Conservation (phyloP, 2,888 invertebrate genomes). For the Drosophila cyrtoloma region DNA sequence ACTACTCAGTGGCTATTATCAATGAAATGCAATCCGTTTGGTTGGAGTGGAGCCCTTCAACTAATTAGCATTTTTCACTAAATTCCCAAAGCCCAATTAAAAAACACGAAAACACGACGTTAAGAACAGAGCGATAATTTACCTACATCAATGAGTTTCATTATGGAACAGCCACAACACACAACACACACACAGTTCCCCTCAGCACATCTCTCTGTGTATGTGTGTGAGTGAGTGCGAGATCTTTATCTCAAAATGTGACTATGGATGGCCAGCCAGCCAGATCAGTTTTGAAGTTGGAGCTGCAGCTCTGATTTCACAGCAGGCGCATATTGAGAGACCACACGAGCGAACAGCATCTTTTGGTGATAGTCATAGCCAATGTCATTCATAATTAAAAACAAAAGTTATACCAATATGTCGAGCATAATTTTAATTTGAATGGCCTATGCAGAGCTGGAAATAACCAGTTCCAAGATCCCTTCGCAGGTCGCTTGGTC, state of each 20-base stretch:
- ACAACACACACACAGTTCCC: constrained; percentile 24
- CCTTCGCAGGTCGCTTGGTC: constrained; percentile 34
- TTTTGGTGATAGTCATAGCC: constrained; percentile 11
- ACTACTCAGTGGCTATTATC: constrained; percentile 66
- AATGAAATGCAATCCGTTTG: constrained; percentile 77
- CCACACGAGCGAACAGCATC: constrained; percentile 62
- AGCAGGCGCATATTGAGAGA: constrained; percentile 68
- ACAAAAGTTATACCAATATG: constrained; percentile 81
- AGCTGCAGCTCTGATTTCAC: constrained; percentile 78
- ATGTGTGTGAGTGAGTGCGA: constrained; percentile 37
- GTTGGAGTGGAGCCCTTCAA: constrained; percentile 62
- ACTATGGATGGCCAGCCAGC: constrained; percentile 49
- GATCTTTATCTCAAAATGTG: constrained; percentile 78
- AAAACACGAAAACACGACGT: constrained; percentile 83
- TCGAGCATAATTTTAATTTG: constrained; percentile 82
- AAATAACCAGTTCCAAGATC: constrained; percentile 11
- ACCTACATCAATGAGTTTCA: constrained; percentile 84
- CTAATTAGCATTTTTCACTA: constrained; percentile 84
- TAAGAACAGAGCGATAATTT: constrained; percentile 84
- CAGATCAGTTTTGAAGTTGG: constrained; percentile 24
- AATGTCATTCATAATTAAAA: constrained; percentile 82
- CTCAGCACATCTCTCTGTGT: neutral
- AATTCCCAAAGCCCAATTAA: constrained; percentile 84
- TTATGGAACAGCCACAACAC: constrained; percentile 61
- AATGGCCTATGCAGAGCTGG: constrained; percentile 44